Evolutionary conservation across 2,888 invertebrate species (phyloP).

Genomic region (Drosophila mimica): DNA sequence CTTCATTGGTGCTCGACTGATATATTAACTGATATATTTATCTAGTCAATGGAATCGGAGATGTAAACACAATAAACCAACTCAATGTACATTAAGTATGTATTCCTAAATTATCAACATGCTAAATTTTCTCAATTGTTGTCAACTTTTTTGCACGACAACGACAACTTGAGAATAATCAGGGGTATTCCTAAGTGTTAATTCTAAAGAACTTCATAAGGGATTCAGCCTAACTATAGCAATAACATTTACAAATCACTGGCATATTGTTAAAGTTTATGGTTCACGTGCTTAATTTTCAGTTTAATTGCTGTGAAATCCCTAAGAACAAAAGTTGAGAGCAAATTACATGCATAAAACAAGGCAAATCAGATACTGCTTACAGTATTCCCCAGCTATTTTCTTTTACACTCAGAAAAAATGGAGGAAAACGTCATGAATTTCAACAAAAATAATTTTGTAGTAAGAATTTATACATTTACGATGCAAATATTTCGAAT

Average conservation of each 20-base stretch:
- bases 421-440: background rate
- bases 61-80: slow-evolving; percentile 2
- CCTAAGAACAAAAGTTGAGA: background rate
- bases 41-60: slow-evolving; percentile 29
- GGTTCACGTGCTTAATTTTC: background rate
- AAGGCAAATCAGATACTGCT: background rate
- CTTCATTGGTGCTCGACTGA: background rate
- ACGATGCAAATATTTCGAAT: background rate
- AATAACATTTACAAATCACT: background rate
- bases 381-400: background rate
- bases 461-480: background rate
- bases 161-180: background rate
- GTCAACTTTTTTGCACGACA: background rate
- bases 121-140: slow-evolving; percentile 11
- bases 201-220: background rate
- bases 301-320: background rate
- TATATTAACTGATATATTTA: slow-evolving; percentile 44
- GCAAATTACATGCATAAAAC: background rate
- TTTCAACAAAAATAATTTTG: background rate
- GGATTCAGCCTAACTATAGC: background rate
- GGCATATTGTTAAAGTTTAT: background rate
- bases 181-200: background rate
- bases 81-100: slow-evolving; percentile 3
- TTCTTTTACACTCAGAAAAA: too few relatives aligned
- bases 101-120: slow-evolving; percentile 5